phyloP scores from a whole-genome alignment of 2,888 invertebrate genomes.

The Morpho achilles region DNA sequence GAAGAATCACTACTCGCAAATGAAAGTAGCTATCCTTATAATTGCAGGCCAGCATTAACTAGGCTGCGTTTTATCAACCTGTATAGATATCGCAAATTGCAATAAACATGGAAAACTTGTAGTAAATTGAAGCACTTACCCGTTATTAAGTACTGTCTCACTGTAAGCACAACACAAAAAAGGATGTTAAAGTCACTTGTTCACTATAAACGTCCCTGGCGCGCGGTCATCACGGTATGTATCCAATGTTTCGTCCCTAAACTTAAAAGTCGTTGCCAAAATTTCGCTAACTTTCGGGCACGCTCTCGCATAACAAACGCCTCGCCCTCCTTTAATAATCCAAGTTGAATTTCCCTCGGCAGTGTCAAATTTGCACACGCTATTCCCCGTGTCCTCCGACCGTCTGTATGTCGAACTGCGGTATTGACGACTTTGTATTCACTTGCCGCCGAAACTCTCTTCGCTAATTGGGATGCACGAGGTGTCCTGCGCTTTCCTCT shows the following conservation, averaged over 20 bases:
- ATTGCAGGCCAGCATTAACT: slow-evolving; percentile 15
- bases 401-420: slow-evolving; percentile 41
- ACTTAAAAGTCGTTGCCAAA: slow-evolving; percentile 55
- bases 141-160: slow-evolving; percentile 7
- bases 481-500: slow-evolving; percentile 69
- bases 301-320: slow-evolving; percentile 57
- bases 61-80: slow-evolving; percentile 17
- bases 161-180: slow-evolving; percentile 17
- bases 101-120: slow-evolving; percentile 1
- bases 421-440: slow-evolving; percentile 59
- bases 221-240: slow-evolving; percentile 53
- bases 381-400: slow-evolving; percentile 52
- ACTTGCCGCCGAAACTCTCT: slow-evolving; percentile 72
- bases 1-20: slow-evolving; percentile 7
- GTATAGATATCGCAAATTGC: slow-evolving; percentile 12
- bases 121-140: slow-evolving; percentile 7
- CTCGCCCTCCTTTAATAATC: slow-evolving; percentile 42
- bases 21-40: slow-evolving; percentile 17
- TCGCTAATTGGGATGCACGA: slow-evolving; percentile 64
- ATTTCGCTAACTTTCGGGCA: slow-evolving; percentile 58
- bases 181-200: slow-evolving; percentile 25
- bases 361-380: slow-evolving; percentile 47
- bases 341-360: slow-evolving; percentile 42
- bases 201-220: slow-evolving; percentile 53
- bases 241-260: slow-evolving; percentile 42